Evolutionary conservation across 37 sponge, comb jelly and placozoan species (phyloP).

Genomic region (Haliclona indistincta): DNA sequence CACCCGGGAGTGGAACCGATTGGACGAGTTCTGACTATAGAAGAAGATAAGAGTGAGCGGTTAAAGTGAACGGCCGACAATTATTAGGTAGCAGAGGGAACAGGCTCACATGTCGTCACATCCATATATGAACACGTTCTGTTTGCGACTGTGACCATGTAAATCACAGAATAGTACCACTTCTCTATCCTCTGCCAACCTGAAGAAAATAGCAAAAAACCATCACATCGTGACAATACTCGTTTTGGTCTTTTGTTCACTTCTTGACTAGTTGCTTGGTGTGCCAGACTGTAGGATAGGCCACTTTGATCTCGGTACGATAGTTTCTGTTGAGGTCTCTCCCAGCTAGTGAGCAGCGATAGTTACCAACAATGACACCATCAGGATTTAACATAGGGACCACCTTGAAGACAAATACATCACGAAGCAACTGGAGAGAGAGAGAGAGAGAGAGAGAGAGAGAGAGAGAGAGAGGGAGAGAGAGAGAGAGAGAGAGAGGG

Average conservation of each 20-base stretch:
- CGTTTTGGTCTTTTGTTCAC: no score
- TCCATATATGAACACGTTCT: conserved; percentile 98
- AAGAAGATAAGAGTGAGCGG: no score
- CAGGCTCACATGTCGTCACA: conserved; percentile 80
- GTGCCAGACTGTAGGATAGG: conserved; percentile 94
- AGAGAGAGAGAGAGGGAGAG: no score
- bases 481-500: no score
- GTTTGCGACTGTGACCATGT: conserved; percentile 96
- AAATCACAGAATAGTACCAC: conserved; percentile 95
- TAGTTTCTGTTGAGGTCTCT: conserved; percentile 97
- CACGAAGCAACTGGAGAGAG: conserved; percentile 75
- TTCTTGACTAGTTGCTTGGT: conserved; percentile 79
- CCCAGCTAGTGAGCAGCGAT: conserved; percentile 94
- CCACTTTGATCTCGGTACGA: conserved; percentile 77
- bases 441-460: no score
- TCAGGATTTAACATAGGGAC: conserved; percentile 99
- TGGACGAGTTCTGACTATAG: conserved; percentile 23
- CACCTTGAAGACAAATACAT: conserved; percentile 95
- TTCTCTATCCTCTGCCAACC: conserved; percentile 75
- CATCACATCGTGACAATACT: no score
- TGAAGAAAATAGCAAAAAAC: no score
- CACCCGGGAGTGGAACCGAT: conserved; percentile 68
- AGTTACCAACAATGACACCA: conserved; percentile 98
- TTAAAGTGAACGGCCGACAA: no score
- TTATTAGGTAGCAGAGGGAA: no score